A percentile compares a stretch with the other conserved stretches of the same genome.
Conservation (phyloP, 2,113 vertebrate species). For the Notarius lentiginosus region DNA sequence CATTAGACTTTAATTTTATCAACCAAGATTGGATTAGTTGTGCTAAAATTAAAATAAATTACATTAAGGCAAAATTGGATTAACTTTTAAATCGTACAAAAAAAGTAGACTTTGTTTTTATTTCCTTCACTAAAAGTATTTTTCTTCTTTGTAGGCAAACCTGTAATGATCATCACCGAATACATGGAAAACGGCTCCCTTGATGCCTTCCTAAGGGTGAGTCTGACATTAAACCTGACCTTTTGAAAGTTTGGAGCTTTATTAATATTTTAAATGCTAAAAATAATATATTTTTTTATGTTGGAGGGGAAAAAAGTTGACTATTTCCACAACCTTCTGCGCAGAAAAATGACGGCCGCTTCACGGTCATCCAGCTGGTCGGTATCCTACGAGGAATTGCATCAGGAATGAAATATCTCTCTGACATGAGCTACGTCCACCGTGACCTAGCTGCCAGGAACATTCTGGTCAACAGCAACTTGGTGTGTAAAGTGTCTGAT, state of each 20-base stretch:
- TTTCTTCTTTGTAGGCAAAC: conserved; percentile 84
- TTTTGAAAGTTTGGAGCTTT: not conserved
- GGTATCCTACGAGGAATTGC: conserved; percentile 97
- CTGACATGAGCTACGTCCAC: conserved; percentile 98
- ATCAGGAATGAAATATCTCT: conserved; percentile 98
- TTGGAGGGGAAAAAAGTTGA: not conserved
- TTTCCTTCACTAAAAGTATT: conserved; percentile 57
- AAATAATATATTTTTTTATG: too few species aligned
- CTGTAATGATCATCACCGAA: conserved; percentile 97
- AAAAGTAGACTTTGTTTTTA: not conserved
- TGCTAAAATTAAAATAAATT: not conserved
- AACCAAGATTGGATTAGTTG: not conserved
- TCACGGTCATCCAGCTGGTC: conserved; percentile 96
- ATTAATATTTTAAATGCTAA: not conserved
- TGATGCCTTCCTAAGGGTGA: conserved; percentile 95
- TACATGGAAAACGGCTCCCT: conserved; percentile 99
- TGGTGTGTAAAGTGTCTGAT: conserved; percentile 97
- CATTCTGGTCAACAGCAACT: conserved; percentile 96
- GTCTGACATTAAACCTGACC: conserved; percentile 29
- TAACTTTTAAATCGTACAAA: not conserved
- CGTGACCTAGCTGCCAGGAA: conserved; percentile 93
- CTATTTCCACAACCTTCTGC: not conserved
- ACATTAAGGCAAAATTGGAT: not conserved
- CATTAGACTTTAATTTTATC: not conserved
- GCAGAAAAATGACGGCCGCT: conserved; percentile 96